These are phyloP conservation scores for Brotula barbata DNA, from an alignment of 2,797 vertebrate genomes.

Conservation along the genomic window DNA sequence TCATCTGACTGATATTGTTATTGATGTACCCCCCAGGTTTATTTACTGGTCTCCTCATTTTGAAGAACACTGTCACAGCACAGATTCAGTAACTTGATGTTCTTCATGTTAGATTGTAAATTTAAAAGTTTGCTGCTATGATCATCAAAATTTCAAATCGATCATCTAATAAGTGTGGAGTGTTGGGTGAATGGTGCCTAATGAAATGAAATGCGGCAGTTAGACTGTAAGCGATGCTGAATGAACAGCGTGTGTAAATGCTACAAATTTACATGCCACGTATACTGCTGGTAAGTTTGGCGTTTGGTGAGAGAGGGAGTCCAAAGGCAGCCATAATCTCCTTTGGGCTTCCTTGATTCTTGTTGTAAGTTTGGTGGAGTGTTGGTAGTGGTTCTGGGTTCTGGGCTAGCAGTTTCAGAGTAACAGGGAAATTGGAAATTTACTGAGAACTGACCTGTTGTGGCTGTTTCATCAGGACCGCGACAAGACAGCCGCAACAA, in stretches of 20 bases:
- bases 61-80: too few relatives aligned
- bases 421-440: background rate
- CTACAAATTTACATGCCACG: background rate
- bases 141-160: slow-evolving; percentile 21
- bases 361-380: slow-evolving; percentile 36
- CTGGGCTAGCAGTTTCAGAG: slow-evolving; percentile 42
- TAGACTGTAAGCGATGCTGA: background rate
- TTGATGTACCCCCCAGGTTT: too few relatives aligned
- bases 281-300: slow-evolving; percentile 13
- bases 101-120: background rate
- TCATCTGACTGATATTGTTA: too few relatives aligned
- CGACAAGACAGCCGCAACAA: slow-evolving; percentile 71
- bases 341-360: slow-evolving; percentile 63
- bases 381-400: slow-evolving; percentile 49
- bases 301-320: slow-evolving; percentile 57
- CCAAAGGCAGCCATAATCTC: slow-evolving; percentile 56
- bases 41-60: too few relatives aligned
- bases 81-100: background rate
- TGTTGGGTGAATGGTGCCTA: slow-evolving; percentile 8
- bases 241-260: too few relatives aligned
- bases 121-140: slow-evolving; percentile 4
- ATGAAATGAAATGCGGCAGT: background rate
- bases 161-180: background rate
- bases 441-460: slow-evolving; percentile 65
- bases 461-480: slow-evolving; percentile 76